Evolutionary conservation across 2,888 invertebrate genomes (phyloP).

Genomic region (Suillia variegata): DNA sequence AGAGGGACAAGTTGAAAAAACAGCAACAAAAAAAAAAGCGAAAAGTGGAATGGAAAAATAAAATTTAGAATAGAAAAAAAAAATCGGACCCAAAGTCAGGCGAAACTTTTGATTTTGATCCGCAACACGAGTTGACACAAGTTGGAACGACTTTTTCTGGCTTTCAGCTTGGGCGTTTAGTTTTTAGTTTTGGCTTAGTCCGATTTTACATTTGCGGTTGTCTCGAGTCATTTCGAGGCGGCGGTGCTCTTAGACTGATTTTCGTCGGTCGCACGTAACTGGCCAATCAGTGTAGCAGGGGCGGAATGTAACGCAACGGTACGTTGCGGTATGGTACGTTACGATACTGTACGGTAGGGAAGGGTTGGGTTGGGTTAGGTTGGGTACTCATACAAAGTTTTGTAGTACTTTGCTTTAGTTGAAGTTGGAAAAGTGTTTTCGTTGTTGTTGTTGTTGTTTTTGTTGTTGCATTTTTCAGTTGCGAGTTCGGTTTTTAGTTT

Average conservation of each 20-base stretch:
- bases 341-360: no score
- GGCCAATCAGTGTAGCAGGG: neutral
- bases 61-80: neutral
- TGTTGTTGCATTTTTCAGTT: no score
- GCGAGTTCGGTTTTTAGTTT: no score
- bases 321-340: no score
- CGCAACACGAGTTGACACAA: conserved; percentile 6
- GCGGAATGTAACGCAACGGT: no score
- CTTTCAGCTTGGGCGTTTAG: neutral
- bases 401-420: no score
- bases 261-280: neutral
- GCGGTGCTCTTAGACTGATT: neutral
- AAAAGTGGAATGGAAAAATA: neutral
- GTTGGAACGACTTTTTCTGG: neutral
- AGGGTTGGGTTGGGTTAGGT: no score
- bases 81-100: no score
- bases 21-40: neutral
- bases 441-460: no score
- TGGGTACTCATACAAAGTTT: no score
- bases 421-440: no score
- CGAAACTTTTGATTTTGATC: conserved; percentile 8
- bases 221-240: neutral
- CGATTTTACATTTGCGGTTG: conserved; percentile 1
- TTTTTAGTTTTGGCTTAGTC: neutral
- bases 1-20: neutral